Percentiles rank a stretch among this genome's conserved stretches.
Evolutionary conservation across 2,888 invertebrate species (phyloP).

Genomic region (Ormyrus nitidulus): DNA sequence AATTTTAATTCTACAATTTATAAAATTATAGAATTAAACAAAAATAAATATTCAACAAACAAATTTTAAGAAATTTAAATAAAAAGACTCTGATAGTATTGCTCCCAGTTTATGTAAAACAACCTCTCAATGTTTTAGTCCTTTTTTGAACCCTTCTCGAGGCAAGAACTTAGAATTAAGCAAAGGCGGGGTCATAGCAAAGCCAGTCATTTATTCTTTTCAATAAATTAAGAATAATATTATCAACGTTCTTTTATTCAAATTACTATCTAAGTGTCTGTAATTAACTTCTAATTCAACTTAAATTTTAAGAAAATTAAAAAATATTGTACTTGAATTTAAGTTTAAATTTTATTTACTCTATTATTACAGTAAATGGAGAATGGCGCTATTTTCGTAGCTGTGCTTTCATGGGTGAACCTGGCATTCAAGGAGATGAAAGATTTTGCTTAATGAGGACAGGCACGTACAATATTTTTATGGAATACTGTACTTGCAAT

Average conservation of each 20-base stretch:
- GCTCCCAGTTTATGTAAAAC: too few species aligned
- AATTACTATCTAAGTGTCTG: too few species aligned
- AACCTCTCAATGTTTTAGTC: too few species aligned
- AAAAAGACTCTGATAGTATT: too few species aligned
- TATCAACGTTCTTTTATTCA: too few species aligned
- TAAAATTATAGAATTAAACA: neutral
- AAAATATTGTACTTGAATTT: conserved; percentile 15
- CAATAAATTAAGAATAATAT: too few species aligned
- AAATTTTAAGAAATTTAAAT: too few species aligned
- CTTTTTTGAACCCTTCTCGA: too few species aligned
- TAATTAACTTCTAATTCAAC: neutral
- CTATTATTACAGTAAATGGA: conserved; percentile 83
- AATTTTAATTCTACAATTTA: conserved; percentile 5
- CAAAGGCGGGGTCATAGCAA: too few species aligned
- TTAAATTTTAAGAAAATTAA: neutral
- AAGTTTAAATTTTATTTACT: neutral
- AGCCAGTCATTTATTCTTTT: too few species aligned
- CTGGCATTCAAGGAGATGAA: conserved; percentile 92
- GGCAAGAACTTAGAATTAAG: too few species aligned
- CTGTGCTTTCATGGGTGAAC: conserved; percentile 93
- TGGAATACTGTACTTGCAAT: conserved; percentile 95
- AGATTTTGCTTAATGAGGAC: conserved; percentile 93
- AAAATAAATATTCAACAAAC: too few species aligned
- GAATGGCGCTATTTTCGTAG: conserved; percentile 92
- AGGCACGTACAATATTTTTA: conserved; percentile 94